Conservation (phyloP, 2,113 vertebrate species). For the Pandion haliaetus region DNA sequence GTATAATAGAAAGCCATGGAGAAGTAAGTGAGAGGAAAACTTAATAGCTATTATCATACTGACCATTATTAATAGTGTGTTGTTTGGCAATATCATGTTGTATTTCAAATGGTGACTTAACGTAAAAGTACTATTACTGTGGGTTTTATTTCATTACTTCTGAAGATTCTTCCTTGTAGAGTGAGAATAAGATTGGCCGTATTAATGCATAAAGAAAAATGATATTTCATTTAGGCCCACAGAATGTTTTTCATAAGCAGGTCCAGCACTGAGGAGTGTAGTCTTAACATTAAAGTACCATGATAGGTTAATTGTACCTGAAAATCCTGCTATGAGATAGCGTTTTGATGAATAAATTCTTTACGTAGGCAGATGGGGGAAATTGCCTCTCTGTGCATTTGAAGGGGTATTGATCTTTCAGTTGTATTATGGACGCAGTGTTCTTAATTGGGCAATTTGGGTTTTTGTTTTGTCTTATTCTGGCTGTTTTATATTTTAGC, state of each 20-base stretch:
- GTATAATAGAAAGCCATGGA: neutral
- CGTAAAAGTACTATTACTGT: neutral
- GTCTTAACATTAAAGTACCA: neutral
- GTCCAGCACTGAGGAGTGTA: neutral
- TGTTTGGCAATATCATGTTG: neutral
- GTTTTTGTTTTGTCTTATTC: constrained; percentile 22
- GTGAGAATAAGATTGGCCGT: neutral
- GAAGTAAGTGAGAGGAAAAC: neutral
- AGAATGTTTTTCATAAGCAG: neutral
- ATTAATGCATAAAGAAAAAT: neutral
- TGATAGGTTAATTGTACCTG: neutral
- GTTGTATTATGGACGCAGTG: constrained; percentile 14
- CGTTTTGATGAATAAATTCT: constrained; percentile 23
- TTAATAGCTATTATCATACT: neutral
- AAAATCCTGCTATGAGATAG: constrained; percentile 9
- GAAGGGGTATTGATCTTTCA: constrained; percentile 59
- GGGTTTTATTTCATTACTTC: neutral
- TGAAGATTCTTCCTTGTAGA: neutral
- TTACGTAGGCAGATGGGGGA: neutral
- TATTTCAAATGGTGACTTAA: neutral
- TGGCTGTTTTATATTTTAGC: neutral
- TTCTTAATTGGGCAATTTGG: constrained; percentile 47
- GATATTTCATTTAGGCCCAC: neutral
- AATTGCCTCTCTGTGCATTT: constrained; percentile 31
- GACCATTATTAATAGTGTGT: neutral